A percentile compares a stretch with the other conserved stretches of the same genome.
phyloP scores from a whole-genome alignment of 1,140 invertebrate species.

The Pseudomyrmex flavicornis region DNA sequence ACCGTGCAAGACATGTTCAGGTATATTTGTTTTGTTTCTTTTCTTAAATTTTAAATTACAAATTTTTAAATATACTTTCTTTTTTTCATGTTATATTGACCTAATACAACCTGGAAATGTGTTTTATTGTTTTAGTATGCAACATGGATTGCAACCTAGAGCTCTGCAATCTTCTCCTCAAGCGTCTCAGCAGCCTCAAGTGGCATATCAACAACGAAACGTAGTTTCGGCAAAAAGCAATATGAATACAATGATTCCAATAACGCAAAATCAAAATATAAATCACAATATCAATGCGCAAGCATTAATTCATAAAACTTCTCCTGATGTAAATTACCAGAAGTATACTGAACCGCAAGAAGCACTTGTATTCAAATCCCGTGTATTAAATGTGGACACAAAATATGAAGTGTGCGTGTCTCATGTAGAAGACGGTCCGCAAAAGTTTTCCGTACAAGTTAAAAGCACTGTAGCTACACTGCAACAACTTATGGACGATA shows the following conservation, averaged over 20 bases:
- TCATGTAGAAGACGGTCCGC: conserved; percentile 91
- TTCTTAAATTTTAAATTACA: not conserved
- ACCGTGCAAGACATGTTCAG: conserved; percentile 63
- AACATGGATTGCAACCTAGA: conserved; percentile 24
- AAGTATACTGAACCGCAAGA: conserved; percentile 67
- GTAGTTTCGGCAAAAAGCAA: conserved; percentile 9
- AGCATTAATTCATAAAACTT: conserved; percentile 34
- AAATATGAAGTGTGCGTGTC: conserved; percentile 89
- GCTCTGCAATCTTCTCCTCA: not conserved
- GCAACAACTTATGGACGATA: conserved; percentile 88
- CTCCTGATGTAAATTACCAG: conserved; percentile 36
- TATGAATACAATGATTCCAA: conserved; percentile 35
- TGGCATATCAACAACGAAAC: conserved; percentile 46
- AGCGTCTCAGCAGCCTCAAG: conserved; percentile 35
- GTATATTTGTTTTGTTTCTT: conserved; percentile 17
- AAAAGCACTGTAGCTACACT: conserved; percentile 86
- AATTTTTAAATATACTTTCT: not conserved
- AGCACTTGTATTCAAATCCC: conserved; percentile 86
- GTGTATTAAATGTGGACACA: conserved; percentile 86
- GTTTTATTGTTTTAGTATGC: conserved; percentile 9
- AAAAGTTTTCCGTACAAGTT: conserved; percentile 90
- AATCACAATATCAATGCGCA: conserved; percentile 40
- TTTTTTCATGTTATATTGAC: not conserved
- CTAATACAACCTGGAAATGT: not conserved
- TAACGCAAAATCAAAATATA: conserved; percentile 19